These are phyloP conservation scores for Cryptoblepharus egeriae DNA, from an alignment of 2,797 vertebrate genomes.

Conservation along the genomic window DNA sequence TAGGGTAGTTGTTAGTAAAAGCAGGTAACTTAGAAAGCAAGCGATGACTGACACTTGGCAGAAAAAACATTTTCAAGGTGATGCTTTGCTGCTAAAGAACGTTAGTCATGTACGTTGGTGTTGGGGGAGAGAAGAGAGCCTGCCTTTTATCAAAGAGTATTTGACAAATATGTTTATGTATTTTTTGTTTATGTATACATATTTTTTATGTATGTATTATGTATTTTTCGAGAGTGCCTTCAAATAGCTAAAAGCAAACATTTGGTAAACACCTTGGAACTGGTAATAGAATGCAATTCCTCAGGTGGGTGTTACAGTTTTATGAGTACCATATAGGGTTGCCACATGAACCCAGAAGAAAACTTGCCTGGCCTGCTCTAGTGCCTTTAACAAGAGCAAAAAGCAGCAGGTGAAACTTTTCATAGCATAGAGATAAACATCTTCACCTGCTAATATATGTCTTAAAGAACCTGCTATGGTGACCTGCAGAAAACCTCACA, in stretches of 20 bases:
- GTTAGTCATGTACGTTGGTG: not conserved
- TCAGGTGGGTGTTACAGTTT: not conserved
- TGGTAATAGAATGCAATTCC: not conserved
- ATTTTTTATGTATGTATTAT: no score
- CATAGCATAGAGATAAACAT: not conserved
- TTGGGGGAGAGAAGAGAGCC: not conserved
- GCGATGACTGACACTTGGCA: not conserved
- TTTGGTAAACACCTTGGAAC: not conserved
- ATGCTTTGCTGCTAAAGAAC: not conserved
- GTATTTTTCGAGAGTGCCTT: no score
- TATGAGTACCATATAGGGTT: not conserved
- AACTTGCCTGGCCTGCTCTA: not conserved
- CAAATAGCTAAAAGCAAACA: not conserved
- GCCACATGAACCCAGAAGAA: not conserved
- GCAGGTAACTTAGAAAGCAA: not conserved
- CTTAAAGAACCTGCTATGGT: not conserved
- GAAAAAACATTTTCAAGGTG: not conserved
- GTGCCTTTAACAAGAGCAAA: not conserved
- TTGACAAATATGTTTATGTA: conserved; percentile 7
- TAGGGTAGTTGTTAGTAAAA: not conserved
- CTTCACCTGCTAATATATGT: not conserved
- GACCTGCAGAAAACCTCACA: not conserved
- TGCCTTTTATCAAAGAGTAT: not conserved
- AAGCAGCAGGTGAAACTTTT: not conserved
- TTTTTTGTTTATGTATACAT: no score